Conservation (phyloP, 1,140 invertebrate species). For the Aricia agestis region DNA sequence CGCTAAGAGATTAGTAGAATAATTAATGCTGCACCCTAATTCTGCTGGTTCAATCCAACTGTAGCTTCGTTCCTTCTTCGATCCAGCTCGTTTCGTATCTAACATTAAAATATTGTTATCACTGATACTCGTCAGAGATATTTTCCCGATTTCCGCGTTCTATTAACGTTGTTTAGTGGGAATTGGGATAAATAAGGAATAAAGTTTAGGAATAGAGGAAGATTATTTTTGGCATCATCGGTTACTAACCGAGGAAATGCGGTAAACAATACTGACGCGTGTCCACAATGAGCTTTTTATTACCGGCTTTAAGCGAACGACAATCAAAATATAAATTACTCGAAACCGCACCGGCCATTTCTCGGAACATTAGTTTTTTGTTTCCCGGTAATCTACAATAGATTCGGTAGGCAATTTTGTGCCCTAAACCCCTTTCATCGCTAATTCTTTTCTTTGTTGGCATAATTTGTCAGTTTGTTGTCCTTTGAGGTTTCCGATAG, state of each 20-base stretch:
- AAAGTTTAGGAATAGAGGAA: background rate
- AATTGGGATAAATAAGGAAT: background rate
- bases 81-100: no score
- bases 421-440: constrained; percentile 23
- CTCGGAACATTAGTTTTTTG: constrained; percentile 6
- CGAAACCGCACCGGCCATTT: background rate
- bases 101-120: no score
- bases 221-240: background rate
- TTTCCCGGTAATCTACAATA: constrained; percentile 20
- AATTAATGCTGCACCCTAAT: no score
- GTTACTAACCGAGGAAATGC: background rate
- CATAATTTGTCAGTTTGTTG: constrained; percentile 69
- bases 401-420: constrained; percentile 28
- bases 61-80: no score
- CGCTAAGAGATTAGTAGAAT: no score
- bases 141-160: no score
- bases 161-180: no score
- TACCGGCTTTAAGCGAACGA: background rate
- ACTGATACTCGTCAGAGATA: no score
- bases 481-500: constrained; percentile 56
- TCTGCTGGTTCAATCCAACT: no score
- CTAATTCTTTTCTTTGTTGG: constrained; percentile 46
- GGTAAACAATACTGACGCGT: background rate
- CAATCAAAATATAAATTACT: background rate
- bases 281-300: background rate